Base-by-base conservation (phyloP, 2,888 invertebrate species). In the Dasysyrphus tricinctus region DNA sequence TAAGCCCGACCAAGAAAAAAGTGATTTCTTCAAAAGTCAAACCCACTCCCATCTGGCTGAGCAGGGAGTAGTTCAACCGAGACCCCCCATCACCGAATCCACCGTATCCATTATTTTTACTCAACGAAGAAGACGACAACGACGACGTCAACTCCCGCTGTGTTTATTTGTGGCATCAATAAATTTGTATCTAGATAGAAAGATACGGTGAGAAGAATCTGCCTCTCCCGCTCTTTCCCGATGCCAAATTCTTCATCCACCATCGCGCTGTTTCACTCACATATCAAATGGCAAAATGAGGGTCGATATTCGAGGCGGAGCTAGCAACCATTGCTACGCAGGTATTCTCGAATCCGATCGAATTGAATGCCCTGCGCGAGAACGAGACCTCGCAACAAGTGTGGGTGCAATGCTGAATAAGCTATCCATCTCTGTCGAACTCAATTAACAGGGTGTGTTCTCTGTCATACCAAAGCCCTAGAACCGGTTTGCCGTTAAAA, bases 131-230 rank as follows among this genome's bases (percentile, higher is more conserved):
- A 75, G 29, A 74, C 82, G 78, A 54, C 59, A 51, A 63, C 78
- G n/a, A n/a, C 78, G 63, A 79, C 86, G 86, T 75, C 78, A 63
- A 82, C 86, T 86, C 86, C 86, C 82, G 86, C 86, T 81, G 78
- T 86, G 86, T 86, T 86, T 82, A 86, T 81, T 86, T 86, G 86
- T 86, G 86, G 86, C 82, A 86, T 86, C 78, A 72, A 86, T 86
- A 82, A 79, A 86, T 86, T 86, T 61, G 72, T 86, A 78, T 70
- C 74, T 82, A 85, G 80, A 72, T 77, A 77, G 72, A 77, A 57
- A 78, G 78, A 82, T 79, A 72, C 34, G 24, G 16, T 59, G 59
- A 57, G 1, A n/a, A 67, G 37, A 49, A 51, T 42, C 65, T 59
- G 61, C 57, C 72, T 59, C 49, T 74, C 69, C n/a, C 54, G 34